A percentile compares a stretch with the other conserved stretches of the same genome.
Evolutionary conservation across 2,113 vertebrate genomes (phyloP).

Genomic region (Phyllostomus hastatus): DNA sequence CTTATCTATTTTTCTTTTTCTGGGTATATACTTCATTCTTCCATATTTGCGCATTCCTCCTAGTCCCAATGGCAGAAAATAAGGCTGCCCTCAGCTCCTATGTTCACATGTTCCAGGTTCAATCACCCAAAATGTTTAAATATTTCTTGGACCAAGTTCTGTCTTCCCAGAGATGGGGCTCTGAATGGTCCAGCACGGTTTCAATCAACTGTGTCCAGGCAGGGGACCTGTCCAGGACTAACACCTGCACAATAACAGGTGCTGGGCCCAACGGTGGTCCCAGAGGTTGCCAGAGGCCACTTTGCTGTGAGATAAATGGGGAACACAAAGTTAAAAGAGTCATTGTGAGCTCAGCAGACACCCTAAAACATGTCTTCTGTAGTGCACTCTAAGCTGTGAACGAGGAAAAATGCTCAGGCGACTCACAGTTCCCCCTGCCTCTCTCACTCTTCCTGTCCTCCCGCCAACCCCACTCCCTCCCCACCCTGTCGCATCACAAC

Average conservation of each 20-base stretch:
- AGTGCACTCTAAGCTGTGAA: neutral
- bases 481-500: neutral
- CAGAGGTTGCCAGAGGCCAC: too few relatives aligned
- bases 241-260: neutral
- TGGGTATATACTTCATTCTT: neutral
- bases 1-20: neutral
- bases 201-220: neutral
- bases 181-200: neutral
- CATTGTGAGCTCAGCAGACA: neutral
- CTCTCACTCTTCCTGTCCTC: neutral
- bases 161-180: neutral
- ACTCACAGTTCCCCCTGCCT: neutral
- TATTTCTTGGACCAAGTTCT: neutral
- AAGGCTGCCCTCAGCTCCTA: neutral
- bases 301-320: neutral
- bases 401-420: neutral
- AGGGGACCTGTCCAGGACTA: neutral
- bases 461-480: rapidly evolving
- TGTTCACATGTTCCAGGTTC: neutral
- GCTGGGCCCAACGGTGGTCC: neutral
- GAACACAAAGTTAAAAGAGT: neutral
- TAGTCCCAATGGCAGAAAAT: neutral
- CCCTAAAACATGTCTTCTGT: neutral
- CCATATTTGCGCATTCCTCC: neutral
- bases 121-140: neutral